Percentiles rank a stretch among this genome's conserved stretches.
phyloP scores from a whole-genome alignment of 2,113 vertebrate species.

The Catagonus wagneri region DNA sequence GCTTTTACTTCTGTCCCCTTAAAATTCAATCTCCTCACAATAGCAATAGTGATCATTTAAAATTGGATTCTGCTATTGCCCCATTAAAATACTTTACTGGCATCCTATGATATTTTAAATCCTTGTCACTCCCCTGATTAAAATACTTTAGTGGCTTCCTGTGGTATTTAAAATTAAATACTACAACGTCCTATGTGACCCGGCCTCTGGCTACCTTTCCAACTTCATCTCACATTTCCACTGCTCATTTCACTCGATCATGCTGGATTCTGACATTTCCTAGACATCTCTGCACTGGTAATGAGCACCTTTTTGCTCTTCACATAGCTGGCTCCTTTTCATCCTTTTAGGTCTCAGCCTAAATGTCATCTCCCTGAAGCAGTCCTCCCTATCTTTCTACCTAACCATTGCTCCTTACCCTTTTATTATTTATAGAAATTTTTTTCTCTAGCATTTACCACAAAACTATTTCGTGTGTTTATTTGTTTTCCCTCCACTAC shows the following conservation, averaged over 20 bases:
- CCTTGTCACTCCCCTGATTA: constrained; percentile 28
- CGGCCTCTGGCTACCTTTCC: not conserved
- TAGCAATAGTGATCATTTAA: constrained; percentile 15
- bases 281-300: not conserved
- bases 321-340: not conserved
- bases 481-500: not conserved
- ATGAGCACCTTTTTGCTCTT: not conserved
- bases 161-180: constrained; percentile 53
- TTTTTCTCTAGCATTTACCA: not conserved
- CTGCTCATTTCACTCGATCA: not conserved
- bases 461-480: not conserved
- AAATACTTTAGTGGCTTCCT: constrained; percentile 17
- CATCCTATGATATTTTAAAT: constrained; percentile 1
- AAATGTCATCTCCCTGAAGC: not conserved
- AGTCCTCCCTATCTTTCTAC: not conserved
- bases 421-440: not conserved
- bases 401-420: not conserved
- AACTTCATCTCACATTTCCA: not conserved
- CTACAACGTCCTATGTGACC: not conserved
- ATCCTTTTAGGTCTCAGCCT: not conserved
- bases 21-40: constrained; percentile 30
- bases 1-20: not conserved
- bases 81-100: constrained; percentile 50
- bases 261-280: not conserved
- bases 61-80: constrained; percentile 53